These are phyloP conservation scores for Malurus splendens DNA, from an alignment of 2,797 vertebrate genomes.

Conservation along the genomic window DNA sequence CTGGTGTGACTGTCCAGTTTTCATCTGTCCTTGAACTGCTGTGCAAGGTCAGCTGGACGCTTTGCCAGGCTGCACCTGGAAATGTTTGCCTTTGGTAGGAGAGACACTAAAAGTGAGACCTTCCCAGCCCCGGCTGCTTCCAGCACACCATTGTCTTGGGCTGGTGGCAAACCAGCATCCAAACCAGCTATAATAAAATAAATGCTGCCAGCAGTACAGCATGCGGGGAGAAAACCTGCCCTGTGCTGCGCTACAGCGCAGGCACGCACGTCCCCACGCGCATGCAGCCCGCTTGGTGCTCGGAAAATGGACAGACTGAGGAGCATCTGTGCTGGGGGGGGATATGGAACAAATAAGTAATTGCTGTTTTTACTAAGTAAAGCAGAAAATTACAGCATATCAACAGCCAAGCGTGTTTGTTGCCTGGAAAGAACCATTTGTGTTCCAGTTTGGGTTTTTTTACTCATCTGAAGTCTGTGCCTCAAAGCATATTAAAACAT, in stretches of 20 bases:
- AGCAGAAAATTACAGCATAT: constrained; percentile 47
- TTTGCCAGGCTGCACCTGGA: neutral
- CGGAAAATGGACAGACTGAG: constrained; percentile 67
- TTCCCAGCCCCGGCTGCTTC: neutral
- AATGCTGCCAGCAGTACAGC: neutral
- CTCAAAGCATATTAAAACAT: constrained; percentile 13
- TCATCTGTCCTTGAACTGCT: neutral
- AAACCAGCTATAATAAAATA: neutral
- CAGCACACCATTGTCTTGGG: constrained; percentile 3
- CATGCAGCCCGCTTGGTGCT: constrained; percentile 16
- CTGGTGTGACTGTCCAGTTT: neutral
- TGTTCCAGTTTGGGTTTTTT: constrained; percentile 40
- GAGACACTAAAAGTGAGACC: neutral
- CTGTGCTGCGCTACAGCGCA: neutral
- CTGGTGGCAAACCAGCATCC: constrained; percentile 27
- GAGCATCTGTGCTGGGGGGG: constrained; percentile 67
- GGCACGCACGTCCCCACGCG: neutral
- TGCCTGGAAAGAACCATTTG: constrained; percentile 53
- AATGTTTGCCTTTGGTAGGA: neutral
- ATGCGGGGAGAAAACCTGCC: constrained; percentile 1
- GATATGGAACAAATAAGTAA: constrained; percentile 60
- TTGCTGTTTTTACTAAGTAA: constrained; percentile 57
- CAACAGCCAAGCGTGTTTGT: constrained; percentile 50
- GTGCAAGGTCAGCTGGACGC: neutral
- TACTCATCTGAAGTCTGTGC: constrained; percentile 37